Percentiles rank a stretch among this genome's conserved stretches.
phyloP scores from a whole-genome alignment of 2,797 vertebrate species.

The Acanthurus tractus region DNA sequence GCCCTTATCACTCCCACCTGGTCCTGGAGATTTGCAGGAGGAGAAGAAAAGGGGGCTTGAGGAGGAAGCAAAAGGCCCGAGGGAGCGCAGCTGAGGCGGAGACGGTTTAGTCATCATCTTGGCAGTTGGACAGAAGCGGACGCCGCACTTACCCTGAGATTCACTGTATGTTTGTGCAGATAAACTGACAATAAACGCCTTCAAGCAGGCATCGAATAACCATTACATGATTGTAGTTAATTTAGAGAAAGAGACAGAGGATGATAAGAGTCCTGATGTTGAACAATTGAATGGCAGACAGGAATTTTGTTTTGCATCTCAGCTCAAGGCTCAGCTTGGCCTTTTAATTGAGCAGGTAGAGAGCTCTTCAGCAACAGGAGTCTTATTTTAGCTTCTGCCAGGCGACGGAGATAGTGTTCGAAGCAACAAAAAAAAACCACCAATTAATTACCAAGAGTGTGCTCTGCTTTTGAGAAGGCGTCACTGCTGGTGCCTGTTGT shows the following conservation, averaged over 20 bases:
- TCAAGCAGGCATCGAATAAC: conserved; percentile 19
- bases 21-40: conserved; percentile 57
- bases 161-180: conserved; percentile 36
- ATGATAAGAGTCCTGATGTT: conserved; percentile 60
- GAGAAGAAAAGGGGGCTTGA: conserved; percentile 21
- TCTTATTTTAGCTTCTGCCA: conserved; percentile 70
- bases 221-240: conserved; percentile 63
- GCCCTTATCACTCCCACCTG: conserved; percentile 76
- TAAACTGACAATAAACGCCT: conserved; percentile 39
- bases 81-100: conserved; percentile 23
- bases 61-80: conserved; percentile 33
- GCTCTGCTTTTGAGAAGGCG: conserved; percentile 38
- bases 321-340: conserved; percentile 50
- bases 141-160: conserved; percentile 33
- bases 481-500: conserved; percentile 32
- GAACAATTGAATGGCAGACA: conserved; percentile 62
- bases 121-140: conserved; percentile 31
- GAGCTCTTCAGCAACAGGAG: conserved; percentile 47
- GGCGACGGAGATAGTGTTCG: conserved; percentile 64
- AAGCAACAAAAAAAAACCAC: conserved; percentile 55
- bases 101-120: conserved; percentile 2
- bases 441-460: conserved; percentile 75
- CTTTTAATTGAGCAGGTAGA: conserved; percentile 73
- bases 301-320: conserved; percentile 47
- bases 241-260: conserved; percentile 39